Percentiles rank a stretch among this genome's conserved stretches.
Evolutionary conservation across 2,797 vertebrate genomes (phyloP).

Genomic region (Hypotaenidia okinawae): DNA sequence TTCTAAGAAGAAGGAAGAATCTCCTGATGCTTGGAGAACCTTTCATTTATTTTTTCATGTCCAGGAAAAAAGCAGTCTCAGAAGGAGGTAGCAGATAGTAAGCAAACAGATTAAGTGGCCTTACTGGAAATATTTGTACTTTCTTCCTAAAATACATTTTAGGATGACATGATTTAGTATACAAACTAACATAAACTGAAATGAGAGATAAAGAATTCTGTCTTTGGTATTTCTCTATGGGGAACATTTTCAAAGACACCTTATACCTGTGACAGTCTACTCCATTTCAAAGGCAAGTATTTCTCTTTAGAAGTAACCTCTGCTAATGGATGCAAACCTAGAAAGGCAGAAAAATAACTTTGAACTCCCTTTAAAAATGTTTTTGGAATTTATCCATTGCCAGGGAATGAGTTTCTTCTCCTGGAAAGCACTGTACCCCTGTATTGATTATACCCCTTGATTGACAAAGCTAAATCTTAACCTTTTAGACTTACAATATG

Average conservation of each 20-base stretch:
- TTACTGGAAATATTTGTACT: constrained; percentile 4
- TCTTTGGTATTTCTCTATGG: not conserved
- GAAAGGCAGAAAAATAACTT: constrained; percentile 8
- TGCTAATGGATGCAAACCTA: constrained; percentile 22
- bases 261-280: not conserved
- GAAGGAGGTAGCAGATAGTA: not conserved
- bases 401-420: not conserved
- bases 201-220: not conserved
- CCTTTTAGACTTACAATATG: not conserved
- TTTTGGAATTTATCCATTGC: not conserved
- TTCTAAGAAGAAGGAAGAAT: not conserved
- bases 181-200: not conserved
- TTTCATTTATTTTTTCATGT: not conserved
- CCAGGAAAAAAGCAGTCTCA: not conserved
- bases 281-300: constrained; percentile 31
- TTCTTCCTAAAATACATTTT: not conserved
- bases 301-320: constrained; percentile 1
- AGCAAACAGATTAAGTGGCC: not conserved
- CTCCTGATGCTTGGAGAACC: not conserved
- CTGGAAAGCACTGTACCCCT: not conserved
- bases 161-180: not conserved
- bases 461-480: not conserved
- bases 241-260: not conserved
- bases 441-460: not conserved
- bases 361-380: constrained; percentile 15